Evolutionary conservation across 2,113 vertebrate species (phyloP).

Genomic region (Forbesichthys agassizii): DNA sequence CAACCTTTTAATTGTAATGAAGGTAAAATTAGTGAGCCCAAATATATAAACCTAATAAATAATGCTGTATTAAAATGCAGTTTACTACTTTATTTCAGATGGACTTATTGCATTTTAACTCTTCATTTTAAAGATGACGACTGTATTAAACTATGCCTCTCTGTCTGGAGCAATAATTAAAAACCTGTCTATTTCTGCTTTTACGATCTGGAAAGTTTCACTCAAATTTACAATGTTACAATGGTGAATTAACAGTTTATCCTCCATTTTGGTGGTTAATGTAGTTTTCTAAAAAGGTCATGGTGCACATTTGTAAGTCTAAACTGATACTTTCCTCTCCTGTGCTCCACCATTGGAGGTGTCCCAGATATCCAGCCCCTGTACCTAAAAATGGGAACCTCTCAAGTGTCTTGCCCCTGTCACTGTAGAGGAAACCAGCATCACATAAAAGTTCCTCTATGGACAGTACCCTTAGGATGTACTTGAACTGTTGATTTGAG

Average conservation of each 20-base stretch:
- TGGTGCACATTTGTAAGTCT: constrained; percentile 49
- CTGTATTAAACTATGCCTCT: neutral
- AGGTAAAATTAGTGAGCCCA: no score
- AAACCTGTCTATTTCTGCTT: neutral
- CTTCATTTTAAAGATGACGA: neutral
- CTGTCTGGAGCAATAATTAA: neutral
- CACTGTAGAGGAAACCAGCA: constrained; percentile 28
- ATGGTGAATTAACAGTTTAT: neutral
- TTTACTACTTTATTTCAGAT: no score
- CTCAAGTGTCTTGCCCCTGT: constrained; percentile 58
- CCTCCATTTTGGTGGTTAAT: constrained; percentile 19
- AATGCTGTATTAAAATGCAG: no score
- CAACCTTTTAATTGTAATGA: no score
- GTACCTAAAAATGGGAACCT: constrained; percentile 64
- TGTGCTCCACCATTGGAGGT: constrained; percentile 51
- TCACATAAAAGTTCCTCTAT: constrained; percentile 21
- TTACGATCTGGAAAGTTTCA: constrained; percentile 30
- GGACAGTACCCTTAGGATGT: neutral
- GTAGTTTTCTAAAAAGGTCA: constrained; percentile 43
- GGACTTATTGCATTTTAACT: neutral
- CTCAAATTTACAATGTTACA: neutral
- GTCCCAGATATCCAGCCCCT: constrained; percentile 48
- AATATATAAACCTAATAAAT: no score
- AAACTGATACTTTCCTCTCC: constrained; percentile 70
- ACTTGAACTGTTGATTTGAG: no score